These are phyloP conservation scores for Hippopotamyrus pictus DNA, from an alignment of 2,797 vertebrate species.

Conservation along the genomic window DNA sequence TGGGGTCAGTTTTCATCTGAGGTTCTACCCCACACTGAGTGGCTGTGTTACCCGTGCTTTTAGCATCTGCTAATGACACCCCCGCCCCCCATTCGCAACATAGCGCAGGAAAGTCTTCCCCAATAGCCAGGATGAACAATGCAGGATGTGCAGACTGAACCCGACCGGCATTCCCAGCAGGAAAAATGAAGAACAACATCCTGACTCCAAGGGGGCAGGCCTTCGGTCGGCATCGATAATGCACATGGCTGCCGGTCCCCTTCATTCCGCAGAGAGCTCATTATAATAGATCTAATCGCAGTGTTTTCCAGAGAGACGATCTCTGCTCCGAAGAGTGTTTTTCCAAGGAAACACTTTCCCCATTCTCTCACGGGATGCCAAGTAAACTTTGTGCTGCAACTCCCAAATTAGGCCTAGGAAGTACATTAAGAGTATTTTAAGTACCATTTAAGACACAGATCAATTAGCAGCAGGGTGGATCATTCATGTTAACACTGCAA, in stretches of 20 bases:
- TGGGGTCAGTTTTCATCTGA: background rate
- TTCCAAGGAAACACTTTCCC: background rate
- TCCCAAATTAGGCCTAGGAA: background rate
- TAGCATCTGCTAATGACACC: background rate
- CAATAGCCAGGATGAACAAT: slow-evolving; percentile 6
- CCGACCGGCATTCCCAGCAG: background rate
- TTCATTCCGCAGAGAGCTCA: background rate
- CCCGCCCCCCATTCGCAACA: background rate
- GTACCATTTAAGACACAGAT: background rate
- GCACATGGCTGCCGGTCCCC: background rate
- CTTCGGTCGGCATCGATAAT: background rate
- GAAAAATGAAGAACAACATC: background rate
- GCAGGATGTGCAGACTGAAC: background rate
- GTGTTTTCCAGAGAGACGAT: background rate
- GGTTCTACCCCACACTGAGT: background rate
- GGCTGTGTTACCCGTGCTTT: background rate
- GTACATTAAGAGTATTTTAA: background rate
- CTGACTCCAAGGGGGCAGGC: background rate
- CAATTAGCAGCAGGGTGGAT: background rate
- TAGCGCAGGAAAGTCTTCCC: background rate
- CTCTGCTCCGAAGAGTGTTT: background rate
- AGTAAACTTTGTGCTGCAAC: background rate
- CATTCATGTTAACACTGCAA: background rate
- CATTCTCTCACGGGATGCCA: background rate
- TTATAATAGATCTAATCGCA: background rate